phyloP scores from a whole-genome alignment of 2,888 invertebrate genomes.

The Amphimallon solstitiale region DNA sequence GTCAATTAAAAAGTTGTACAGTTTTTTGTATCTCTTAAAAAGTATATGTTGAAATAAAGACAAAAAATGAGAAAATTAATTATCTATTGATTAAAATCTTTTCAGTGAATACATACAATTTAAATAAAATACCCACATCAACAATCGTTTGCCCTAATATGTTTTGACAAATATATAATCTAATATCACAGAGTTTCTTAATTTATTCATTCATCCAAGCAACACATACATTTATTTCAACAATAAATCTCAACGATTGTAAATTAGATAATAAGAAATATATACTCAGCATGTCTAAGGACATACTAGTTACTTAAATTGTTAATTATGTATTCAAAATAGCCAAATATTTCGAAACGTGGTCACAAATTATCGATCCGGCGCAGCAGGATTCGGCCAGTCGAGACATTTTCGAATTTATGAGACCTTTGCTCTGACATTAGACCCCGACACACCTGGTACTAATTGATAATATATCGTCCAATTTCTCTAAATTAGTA shows the following conservation, averaged over 20 bases:
- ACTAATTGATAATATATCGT: slow-evolving; percentile 58
- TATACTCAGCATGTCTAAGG: slow-evolving; percentile 11
- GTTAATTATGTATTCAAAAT: slow-evolving; percentile 40
- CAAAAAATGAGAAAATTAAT: too few species aligned
- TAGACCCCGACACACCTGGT: slow-evolving; percentile 55
- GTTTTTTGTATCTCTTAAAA: too few species aligned
- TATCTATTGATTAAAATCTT: too few species aligned
- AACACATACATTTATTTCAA: not conserved
- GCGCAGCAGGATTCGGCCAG: slow-evolving; percentile 42
- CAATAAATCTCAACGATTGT: slow-evolving; percentile 25
- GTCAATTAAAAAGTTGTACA: too few species aligned
- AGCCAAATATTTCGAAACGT: slow-evolving; percentile 46
- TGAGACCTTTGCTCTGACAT: slow-evolving; percentile 48
- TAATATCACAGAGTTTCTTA: slow-evolving; percentile 3
- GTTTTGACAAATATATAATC: slow-evolving; percentile 25
- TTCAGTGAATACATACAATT: not conserved
- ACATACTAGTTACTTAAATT: slow-evolving; percentile 32
- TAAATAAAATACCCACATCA: slow-evolving; percentile 6
- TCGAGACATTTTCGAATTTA: slow-evolving; percentile 32
- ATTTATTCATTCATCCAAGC: slow-evolving; percentile 15
- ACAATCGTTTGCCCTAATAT: slow-evolving; percentile 26
- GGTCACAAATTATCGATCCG: slow-evolving; percentile 46
- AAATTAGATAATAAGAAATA: slow-evolving; percentile 3
- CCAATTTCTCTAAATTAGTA: slow-evolving; percentile 54
- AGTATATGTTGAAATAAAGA: too few species aligned